These are phyloP conservation scores for Mellivora capensis DNA, from an alignment of 2,113 vertebrate genomes.

Conservation along the genomic window DNA sequence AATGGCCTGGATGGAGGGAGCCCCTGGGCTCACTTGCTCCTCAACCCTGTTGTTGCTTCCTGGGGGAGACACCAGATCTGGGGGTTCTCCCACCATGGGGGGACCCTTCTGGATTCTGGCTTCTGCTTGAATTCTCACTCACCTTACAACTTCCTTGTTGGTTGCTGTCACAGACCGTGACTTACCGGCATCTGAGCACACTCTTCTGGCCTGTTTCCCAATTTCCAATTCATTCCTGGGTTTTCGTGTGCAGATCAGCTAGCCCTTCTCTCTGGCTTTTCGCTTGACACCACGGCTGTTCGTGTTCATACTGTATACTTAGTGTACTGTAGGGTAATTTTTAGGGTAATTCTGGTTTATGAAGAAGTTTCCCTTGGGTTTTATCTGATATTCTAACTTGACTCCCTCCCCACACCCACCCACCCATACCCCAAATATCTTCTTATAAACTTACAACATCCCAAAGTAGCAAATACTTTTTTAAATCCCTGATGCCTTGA, in stretches of 20 bases:
- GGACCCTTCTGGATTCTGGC: not conserved
- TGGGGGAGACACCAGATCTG: not conserved
- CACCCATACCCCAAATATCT: not conserved
- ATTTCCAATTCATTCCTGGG: slow-evolving; percentile 49
- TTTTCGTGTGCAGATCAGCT: slow-evolving; percentile 36
- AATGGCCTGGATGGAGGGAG: not conserved
- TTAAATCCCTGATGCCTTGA: not conserved
- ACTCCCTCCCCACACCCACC: not conserved
- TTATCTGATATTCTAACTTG: not conserved
- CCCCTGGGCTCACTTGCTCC: not conserved
- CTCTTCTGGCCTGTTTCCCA: slow-evolving; percentile 43
- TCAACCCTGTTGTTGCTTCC: not conserved
- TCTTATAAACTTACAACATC: not conserved
- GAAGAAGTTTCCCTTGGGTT: not conserved
- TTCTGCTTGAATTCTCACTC: slow-evolving; percentile 52
- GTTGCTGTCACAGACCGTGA: slow-evolving; percentile 70
- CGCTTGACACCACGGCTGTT: slow-evolving; percentile 21
- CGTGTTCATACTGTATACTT: not conserved
- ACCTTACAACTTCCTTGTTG: slow-evolving; percentile 60
- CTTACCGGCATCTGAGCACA: slow-evolving; percentile 65
- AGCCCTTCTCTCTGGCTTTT: not conserved
- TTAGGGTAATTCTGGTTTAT: not conserved
- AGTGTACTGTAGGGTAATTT: not conserved
- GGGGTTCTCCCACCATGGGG: not conserved
- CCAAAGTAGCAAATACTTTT: not conserved